Conservation (phyloP, 2,797 vertebrate species). For the Tragelaphus eurycerus region DNA sequence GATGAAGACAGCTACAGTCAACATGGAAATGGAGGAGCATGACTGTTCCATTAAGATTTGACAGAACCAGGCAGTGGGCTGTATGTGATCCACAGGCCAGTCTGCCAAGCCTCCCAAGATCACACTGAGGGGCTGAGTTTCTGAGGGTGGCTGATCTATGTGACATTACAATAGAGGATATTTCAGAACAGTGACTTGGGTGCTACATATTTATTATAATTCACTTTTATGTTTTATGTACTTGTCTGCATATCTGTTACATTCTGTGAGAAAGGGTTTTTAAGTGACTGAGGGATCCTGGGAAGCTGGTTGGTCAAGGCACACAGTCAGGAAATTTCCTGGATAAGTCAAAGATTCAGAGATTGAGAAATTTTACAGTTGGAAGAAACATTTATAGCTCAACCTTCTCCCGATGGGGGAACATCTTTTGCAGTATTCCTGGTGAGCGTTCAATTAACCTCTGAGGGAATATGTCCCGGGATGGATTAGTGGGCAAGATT, state of each 20-base stretch:
- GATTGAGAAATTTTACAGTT: background rate
- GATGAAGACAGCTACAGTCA: background rate
- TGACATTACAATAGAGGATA: background rate
- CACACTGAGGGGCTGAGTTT: background rate
- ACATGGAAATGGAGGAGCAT: background rate
- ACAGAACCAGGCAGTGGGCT: background rate
- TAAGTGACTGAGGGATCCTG: background rate
- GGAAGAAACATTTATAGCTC: background rate
- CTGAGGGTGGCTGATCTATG: background rate
- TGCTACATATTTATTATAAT: background rate
- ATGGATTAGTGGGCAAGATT: background rate
- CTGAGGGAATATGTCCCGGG: background rate
- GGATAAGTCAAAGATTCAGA: background rate
- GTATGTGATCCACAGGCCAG: background rate
- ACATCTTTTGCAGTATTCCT: background rate
- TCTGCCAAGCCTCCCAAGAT: background rate
- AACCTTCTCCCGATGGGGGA: background rate
- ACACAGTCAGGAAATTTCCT: background rate
- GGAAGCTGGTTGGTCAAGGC: background rate
- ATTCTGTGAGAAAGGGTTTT: background rate
- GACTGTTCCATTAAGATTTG: background rate
- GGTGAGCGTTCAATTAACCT: background rate
- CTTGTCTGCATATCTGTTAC: background rate
- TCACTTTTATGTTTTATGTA: background rate
- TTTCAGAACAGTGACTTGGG: background rate